These are phyloP conservation scores for Trochalopteron elliotii DNA, from an alignment of 2,113 vertebrate genomes.

Conservation along the genomic window DNA sequence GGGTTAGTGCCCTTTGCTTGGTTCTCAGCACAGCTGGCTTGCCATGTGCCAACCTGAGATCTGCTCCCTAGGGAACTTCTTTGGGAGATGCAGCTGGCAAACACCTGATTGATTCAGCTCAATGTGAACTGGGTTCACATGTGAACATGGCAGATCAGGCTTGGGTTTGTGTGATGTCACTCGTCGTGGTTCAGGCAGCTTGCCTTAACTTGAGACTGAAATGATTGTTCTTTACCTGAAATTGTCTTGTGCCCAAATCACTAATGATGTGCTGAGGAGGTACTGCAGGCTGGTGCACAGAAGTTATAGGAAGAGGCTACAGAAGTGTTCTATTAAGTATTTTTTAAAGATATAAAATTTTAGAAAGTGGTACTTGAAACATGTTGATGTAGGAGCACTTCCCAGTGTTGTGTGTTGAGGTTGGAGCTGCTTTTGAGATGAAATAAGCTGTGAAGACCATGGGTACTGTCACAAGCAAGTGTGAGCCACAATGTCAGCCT, in stretches of 20 bases:
- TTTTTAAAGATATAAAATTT: neutral
- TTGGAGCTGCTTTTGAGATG: neutral
- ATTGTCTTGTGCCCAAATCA: neutral
- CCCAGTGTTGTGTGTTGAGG: neutral
- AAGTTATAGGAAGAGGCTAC: neutral
- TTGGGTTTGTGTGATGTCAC: neutral
- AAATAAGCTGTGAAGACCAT: neutral
- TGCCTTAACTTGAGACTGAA: neutral
- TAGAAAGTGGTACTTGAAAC: neutral
- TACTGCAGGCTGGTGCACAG: neutral
- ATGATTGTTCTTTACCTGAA: neutral
- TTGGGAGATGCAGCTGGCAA: neutral
- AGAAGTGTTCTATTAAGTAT: neutral
- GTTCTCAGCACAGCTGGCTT: neutral
- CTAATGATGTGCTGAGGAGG: neutral
- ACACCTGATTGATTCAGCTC: neutral
- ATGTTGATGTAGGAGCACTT: neutral
- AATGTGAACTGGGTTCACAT: too few relatives aligned
- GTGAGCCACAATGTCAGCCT: fast-evolving
- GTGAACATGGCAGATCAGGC: neutral
- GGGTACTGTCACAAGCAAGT: neutral
- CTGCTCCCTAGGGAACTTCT: neutral
- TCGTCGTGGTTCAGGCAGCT: neutral
- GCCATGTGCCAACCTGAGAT: neutral
- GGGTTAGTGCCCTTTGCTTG: neutral